phyloP scores from a whole-genome alignment of 2,888 invertebrate species.

The Dexiosoma caninum region DNA sequence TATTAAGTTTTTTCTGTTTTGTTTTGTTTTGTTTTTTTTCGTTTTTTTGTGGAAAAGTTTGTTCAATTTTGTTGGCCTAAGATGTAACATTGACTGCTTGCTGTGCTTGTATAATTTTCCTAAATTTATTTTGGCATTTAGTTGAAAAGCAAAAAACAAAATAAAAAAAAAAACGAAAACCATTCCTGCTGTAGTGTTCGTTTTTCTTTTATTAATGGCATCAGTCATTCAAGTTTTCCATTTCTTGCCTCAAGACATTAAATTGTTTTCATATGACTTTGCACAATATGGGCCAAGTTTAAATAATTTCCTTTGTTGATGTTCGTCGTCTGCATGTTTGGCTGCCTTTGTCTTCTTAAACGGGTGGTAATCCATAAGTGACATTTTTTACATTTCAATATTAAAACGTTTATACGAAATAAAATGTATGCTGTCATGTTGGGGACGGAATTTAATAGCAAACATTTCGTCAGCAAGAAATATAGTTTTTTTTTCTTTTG shows the following conservation, averaged over 20 bases:
- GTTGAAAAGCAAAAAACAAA: neutral
- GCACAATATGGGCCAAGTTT: constrained; percentile 64
- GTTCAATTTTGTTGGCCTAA: constrained; percentile 32
- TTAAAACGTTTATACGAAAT: constrained; percentile 19
- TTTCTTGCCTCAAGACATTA: constrained; percentile 47
- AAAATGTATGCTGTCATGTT: constrained; percentile 7
- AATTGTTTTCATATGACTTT: constrained; percentile 65
- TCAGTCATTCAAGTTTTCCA: constrained; percentile 48
- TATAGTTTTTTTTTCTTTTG: neutral
- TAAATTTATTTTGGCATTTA: constrained; percentile 57
- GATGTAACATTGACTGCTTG: constrained; percentile 46
- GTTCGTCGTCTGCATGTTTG: neutral
- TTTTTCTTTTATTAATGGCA: constrained; percentile 41
- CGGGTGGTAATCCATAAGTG: constrained; percentile 44
- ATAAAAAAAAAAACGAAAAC: no score
- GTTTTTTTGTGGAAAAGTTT: neutral
- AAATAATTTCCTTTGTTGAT: constrained; percentile 41
- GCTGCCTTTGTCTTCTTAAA: neutral
- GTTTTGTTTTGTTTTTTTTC: no score
- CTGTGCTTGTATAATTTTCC: constrained; percentile 23
- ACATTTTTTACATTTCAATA: constrained; percentile 52
- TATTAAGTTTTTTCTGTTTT: constrained; percentile 15
- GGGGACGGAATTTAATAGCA: neutral
- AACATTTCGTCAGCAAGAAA: neutral
- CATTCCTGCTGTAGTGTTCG: constrained; percentile 1